A percentile compares a stretch with the other conserved stretches of the same genome.
Evolutionary conservation across 2,113 vertebrate genomes (phyloP).

Genomic region (Tringa solitaria): DNA sequence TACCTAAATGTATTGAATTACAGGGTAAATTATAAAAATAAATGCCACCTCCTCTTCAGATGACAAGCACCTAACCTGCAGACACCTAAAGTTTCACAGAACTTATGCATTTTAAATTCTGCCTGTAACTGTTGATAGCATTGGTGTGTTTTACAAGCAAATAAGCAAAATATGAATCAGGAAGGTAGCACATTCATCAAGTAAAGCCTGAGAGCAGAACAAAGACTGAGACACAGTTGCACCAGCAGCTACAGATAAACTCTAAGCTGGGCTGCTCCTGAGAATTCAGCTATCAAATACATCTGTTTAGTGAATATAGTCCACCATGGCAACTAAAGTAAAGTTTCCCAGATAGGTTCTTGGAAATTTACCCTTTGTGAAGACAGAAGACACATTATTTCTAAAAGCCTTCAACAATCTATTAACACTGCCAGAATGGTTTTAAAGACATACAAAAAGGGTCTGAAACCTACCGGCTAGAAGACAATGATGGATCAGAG

Average conservation of each 20-base stretch:
- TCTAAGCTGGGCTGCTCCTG: background rate
- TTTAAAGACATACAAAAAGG: background rate
- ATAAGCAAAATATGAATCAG: background rate
- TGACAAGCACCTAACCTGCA: background rate
- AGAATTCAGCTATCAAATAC: background rate
- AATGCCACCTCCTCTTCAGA: background rate
- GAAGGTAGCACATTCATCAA: background rate
- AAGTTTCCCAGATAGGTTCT: background rate
- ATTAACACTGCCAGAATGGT: background rate
- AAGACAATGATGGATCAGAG: constrained; percentile 85
- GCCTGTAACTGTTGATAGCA: background rate
- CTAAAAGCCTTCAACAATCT: background rate
- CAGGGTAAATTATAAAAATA: background rate
- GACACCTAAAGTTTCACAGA: background rate
- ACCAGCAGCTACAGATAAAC: background rate
- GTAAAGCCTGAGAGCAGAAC: background rate
- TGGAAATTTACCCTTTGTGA: background rate
- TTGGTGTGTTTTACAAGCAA: background rate
- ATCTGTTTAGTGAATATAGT: background rate
- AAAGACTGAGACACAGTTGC: background rate
- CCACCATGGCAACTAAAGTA: background rate
- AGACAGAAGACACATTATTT: background rate
- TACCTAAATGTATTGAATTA: background rate
- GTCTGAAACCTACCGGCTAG: constrained; percentile 79
- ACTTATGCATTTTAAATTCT: background rate